Conservation (phyloP, 2,888 invertebrate species). For the Tenthredo notha region DNA sequence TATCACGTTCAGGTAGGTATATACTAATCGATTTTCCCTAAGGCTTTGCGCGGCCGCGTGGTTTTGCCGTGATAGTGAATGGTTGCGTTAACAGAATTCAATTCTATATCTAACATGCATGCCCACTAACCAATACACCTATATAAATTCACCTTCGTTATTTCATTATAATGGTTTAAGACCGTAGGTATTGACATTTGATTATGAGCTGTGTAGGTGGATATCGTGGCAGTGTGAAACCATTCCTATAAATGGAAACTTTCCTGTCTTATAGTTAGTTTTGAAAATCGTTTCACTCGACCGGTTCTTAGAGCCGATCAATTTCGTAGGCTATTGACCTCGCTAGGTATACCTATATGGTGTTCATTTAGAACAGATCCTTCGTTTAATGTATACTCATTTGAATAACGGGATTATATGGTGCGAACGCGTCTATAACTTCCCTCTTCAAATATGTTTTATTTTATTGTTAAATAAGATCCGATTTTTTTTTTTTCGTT, state of each 20-base stretch:
- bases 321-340: neutral
- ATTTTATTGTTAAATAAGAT: neutral
- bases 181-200: neutral
- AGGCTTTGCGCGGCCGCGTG: slow-evolving; percentile 9
- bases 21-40: slow-evolving; percentile 30
- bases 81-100: slow-evolving; percentile 34
- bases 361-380: neutral
- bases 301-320: neutral
- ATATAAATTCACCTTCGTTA: slow-evolving; percentile 8
- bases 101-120: neutral
- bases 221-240: neutral
- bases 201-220: slow-evolving; percentile 13
- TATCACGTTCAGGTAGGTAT: slow-evolving; percentile 28
- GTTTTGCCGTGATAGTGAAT: slow-evolving; percentile 28
- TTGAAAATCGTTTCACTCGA: slow-evolving; percentile 17
- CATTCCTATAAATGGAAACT: slow-evolving; percentile 34
- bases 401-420: neutral
- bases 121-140: neutral
- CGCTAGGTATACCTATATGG: neutral
- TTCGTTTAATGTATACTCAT: neutral
- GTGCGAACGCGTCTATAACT: neutral
- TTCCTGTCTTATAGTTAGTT: slow-evolving; percentile 7
- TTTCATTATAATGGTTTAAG: neutral
- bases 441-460: neutral
- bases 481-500: neutral